Evolutionary conservation across 2,797 vertebrate genomes (phyloP).

Genomic region (Hipposideros larvatus): DNA sequence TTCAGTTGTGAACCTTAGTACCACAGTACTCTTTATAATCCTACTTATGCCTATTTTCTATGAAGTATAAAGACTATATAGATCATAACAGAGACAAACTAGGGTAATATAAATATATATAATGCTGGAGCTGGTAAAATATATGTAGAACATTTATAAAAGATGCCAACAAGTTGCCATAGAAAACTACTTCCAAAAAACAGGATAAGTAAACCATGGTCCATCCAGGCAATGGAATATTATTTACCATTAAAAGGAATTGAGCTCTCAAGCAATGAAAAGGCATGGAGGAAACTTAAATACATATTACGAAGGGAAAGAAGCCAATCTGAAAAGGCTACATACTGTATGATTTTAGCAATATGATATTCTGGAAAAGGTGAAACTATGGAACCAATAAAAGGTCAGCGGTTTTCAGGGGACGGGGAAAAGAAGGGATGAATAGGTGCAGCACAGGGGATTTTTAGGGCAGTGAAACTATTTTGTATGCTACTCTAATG

Average conservation of each 20-base stretch:
- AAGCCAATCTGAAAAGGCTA: not conserved
- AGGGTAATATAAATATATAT: not conserved
- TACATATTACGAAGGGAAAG: not conserved
- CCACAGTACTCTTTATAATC: not conserved
- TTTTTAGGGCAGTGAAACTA: not conserved
- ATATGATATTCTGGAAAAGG: not conserved
- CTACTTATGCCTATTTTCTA: not conserved
- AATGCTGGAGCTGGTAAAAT: not conserved
- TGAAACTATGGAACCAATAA: not conserved
- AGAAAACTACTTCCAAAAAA: not conserved
- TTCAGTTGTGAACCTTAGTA: not conserved
- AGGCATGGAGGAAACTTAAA: not conserved
- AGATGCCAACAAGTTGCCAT: not conserved
- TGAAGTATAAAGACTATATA: not conserved
- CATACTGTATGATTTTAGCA: not conserved
- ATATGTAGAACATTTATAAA: not conserved
- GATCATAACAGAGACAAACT: not conserved
- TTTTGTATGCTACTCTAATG: too few relatives aligned
- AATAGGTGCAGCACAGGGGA: not conserved
- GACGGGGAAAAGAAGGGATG: not conserved
- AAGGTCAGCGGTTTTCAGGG: not conserved
- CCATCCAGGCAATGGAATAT: not conserved
- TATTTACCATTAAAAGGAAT: not conserved
- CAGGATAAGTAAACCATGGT: not conserved
- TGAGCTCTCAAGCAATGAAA: not conserved